Evolutionary conservation across 1,140 invertebrate genomes (phyloP).

Genomic region (Conus betulinus): DNA sequence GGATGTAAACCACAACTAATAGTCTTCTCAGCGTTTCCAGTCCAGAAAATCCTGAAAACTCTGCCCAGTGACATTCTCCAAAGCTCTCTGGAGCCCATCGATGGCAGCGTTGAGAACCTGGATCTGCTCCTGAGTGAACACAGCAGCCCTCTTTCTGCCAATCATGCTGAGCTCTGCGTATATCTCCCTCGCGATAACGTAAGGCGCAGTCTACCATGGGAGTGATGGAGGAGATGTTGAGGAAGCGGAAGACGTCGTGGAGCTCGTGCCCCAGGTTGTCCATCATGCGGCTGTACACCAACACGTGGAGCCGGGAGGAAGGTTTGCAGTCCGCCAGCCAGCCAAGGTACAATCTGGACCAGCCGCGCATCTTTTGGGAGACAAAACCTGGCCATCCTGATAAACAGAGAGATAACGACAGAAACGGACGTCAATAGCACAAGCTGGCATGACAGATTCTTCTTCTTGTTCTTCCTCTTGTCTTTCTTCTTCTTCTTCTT

Average conservation of each 20-base stretch:
- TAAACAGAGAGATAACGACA: too few relatives aligned
- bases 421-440: too few relatives aligned
- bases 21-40: not conserved
- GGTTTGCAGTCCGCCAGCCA: not conserved
- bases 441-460: too few relatives aligned
- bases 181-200: not conserved
- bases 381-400: not conserved
- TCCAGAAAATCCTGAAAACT: not conserved
- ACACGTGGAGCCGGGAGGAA: not conserved
- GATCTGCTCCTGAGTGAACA: not conserved
- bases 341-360: not conserved
- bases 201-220: not conserved
- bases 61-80: not conserved
- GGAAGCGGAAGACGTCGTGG: slow-evolving; percentile 14
- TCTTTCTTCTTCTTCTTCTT: too few relatives aligned
- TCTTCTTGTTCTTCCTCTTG: too few relatives aligned
- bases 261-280: not conserved
- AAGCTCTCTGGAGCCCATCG: not conserved
- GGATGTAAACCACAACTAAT: too few relatives aligned
- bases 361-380: not conserved
- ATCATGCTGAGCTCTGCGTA: not conserved
- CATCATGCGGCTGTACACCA: not conserved
- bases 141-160: not conserved
- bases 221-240: not conserved
- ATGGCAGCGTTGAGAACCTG: not conserved